Conservation (phyloP, 2,113 vertebrate genomes). For the Aix galericulata region DNA sequence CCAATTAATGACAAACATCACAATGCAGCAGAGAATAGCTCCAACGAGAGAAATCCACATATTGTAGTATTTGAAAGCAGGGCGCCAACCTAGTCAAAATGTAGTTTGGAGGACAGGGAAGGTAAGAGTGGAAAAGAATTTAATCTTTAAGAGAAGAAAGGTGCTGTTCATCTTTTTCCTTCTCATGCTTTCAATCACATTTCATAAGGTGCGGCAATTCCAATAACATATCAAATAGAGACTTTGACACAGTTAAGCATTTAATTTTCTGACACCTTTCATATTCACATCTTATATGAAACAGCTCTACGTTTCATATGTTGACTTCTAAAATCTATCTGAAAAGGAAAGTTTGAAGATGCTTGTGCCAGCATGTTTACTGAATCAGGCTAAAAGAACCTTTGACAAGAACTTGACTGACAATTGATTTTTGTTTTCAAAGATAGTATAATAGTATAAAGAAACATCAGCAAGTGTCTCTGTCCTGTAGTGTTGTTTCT, state of each 20-base stretch:
- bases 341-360: not conserved
- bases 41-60: slow-evolving; percentile 98
- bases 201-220: not conserved
- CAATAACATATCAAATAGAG: not conserved
- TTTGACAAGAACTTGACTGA: not conserved
- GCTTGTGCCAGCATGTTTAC: not conserved
- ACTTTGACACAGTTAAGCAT: not conserved
- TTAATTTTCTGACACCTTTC: not conserved
- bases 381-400: not conserved
- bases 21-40: slow-evolving; percentile 92
- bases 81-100: slow-evolving; percentile 90
- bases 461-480: not conserved
- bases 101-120: not conserved
- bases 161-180: not conserved
- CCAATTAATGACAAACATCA: slow-evolving; percentile 99
- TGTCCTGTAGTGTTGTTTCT: not conserved
- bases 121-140: not conserved
- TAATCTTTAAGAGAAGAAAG: not conserved
- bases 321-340: not conserved
- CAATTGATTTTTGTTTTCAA: not conserved
- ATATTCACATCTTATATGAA: not conserved
- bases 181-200: not conserved
- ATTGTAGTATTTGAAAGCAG: slow-evolving; percentile 98
- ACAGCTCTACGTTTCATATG: not conserved
- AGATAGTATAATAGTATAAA: rapidly evolving